Evolutionary conservation across 2,113 vertebrate genomes (phyloP).

Genomic region (Electrona antarctica): DNA sequence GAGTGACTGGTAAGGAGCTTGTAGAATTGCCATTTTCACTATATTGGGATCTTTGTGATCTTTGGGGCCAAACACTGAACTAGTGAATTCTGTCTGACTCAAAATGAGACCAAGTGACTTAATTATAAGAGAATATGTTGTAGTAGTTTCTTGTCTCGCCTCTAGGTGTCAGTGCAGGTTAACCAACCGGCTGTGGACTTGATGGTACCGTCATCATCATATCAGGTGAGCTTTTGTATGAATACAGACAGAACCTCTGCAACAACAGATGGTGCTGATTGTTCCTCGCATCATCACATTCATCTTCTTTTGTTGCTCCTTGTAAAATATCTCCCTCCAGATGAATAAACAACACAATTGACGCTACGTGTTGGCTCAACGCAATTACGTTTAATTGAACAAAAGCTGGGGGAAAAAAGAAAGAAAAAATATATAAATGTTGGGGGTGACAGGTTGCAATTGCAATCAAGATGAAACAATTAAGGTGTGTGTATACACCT

Average conservation of each 20-base stretch:
- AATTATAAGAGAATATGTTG: not conserved
- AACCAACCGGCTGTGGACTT: slow-evolving; percentile 15
- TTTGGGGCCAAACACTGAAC: too few species aligned
- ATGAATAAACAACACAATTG: slow-evolving; percentile 64
- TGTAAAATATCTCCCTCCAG: slow-evolving; percentile 58
- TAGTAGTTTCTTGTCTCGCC: slow-evolving; percentile 38
- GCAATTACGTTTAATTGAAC: slow-evolving; percentile 67
- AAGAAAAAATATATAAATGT: slow-evolving; percentile 56
- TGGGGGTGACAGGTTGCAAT: slow-evolving; percentile 47
- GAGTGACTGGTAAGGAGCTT: too few species aligned
- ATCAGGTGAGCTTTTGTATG: slow-evolving; percentile 32
- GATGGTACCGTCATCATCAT: not conserved
- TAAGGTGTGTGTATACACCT: slow-evolving; percentile 50
- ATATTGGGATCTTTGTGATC: not conserved
- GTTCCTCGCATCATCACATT: slow-evolving; percentile 50
- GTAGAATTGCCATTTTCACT: not conserved
- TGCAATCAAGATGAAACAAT: slow-evolving; percentile 51
- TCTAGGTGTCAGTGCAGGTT: slow-evolving; percentile 73
- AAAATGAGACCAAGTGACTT: not conserved
- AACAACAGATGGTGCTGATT: slow-evolving; percentile 65
- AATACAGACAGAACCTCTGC: slow-evolving; percentile 31
- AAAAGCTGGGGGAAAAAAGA: slow-evolving; percentile 34
- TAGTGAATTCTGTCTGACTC: too few species aligned
- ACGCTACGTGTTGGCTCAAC: slow-evolving; percentile 49
- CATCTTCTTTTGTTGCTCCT: slow-evolving; percentile 55